Conservation (phyloP, 2,113 vertebrate genomes). For the Mungos mungo region DNA sequence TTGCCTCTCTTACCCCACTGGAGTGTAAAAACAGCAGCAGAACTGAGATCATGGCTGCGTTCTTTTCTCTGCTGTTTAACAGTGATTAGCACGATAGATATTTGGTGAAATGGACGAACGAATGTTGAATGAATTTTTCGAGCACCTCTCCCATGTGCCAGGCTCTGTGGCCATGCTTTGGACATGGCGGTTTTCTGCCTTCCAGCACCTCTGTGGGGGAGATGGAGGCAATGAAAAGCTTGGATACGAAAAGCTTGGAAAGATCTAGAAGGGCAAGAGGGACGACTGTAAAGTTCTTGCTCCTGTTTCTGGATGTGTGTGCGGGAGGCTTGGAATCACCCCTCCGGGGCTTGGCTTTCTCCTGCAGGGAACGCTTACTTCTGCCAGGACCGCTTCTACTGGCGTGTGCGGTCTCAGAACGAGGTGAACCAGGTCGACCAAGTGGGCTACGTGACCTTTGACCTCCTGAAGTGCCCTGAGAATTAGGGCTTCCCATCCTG, state of each 20-base stretch:
- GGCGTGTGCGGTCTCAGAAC: slow-evolving; percentile 86
- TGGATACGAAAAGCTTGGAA: slow-evolving; percentile 7
- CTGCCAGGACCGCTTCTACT: slow-evolving; percentile 88
- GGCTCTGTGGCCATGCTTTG: neutral
- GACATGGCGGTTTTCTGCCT: neutral
- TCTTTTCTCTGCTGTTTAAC: neutral
- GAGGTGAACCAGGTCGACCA: slow-evolving; percentile 89
- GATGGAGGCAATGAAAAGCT: neutral
- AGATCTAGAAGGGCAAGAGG: neutral
- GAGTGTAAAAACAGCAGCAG: neutral
- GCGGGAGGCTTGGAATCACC: neutral
- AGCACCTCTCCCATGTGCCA: neutral
- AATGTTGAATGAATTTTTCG: neutral
- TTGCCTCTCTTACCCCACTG: neutral
- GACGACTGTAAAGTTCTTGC: neutral
- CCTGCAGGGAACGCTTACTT: slow-evolving; percentile 88
- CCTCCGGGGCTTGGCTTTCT: neutral
- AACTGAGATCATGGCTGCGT: neutral
- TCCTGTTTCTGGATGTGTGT: neutral
- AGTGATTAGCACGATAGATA: neutral
- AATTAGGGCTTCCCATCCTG: neutral
- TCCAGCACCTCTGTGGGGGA: neutral
- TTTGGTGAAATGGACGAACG: neutral
- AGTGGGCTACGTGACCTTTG: slow-evolving; percentile 89
- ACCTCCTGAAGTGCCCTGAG: slow-evolving; percentile 87